Evolutionary conservation across 2,888 invertebrate species (phyloP).

Genomic region (Drosophila nr. medialis): DNA sequence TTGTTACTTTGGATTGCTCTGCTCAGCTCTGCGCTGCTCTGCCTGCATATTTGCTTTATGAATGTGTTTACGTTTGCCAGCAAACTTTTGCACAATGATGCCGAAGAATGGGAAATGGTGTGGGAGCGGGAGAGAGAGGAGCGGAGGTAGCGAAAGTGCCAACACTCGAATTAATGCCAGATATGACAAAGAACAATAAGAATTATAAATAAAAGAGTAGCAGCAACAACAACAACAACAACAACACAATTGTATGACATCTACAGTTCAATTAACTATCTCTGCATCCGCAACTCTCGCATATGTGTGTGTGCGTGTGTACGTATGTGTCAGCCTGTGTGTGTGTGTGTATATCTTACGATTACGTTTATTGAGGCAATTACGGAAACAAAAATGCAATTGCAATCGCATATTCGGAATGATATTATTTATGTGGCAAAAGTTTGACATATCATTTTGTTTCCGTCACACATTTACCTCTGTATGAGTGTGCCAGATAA

Average conservation of each 20-base stretch:
- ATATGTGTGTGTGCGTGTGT: conserved; percentile 5
- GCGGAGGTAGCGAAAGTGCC: conserved; percentile 63
- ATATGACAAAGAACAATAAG: conserved; percentile 48
- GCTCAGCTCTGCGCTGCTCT: conserved; percentile 18
- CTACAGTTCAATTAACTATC: conserved; percentile 75
- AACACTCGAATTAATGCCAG: conserved; percentile 77
- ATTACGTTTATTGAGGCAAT: conserved; percentile 74
- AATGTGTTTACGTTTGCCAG: conserved; percentile 79
- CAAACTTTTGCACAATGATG: conserved; percentile 65
- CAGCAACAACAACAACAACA: conserved; percentile 47
- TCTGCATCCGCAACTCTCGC: conserved; percentile 34
- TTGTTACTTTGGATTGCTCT: conserved; percentile 7
- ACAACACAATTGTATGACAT: conserved; percentile 61
- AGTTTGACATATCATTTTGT: conserved; percentile 10
- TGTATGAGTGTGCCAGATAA: background rate
- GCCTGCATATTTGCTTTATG: conserved; percentile 77
- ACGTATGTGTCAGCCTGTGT: conserved; percentile 23
- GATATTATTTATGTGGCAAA: conserved; percentile 3
- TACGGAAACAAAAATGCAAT: conserved; percentile 51
- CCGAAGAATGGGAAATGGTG: background rate
- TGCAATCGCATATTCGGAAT: conserved; percentile 43
- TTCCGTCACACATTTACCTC: background rate
- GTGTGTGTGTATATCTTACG: conserved; percentile 36
- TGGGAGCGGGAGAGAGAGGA: conserved; percentile 3
- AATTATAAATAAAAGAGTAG: conserved; percentile 55